Base-by-base conservation (phyloP, 2,888 invertebrate genomes). In the Eupithecia subumbrata region DNA sequence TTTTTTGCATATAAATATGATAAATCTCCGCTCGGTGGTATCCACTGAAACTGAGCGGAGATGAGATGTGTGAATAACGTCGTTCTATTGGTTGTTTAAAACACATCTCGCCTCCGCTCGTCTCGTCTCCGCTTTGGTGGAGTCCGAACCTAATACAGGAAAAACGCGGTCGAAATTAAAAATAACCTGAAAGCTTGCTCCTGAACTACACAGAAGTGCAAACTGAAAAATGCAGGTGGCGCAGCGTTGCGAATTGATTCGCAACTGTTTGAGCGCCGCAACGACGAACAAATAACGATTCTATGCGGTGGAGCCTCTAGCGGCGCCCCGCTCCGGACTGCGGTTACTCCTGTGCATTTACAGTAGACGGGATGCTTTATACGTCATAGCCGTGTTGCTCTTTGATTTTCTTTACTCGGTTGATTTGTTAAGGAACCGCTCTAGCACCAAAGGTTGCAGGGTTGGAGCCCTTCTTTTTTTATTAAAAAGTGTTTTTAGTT, bases 181-280 rank as follows among this genome's bases (percentile, higher is more conserved):
- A 37, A 5, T 37, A 37, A 5, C 7, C 5, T 37, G 37, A 7
- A 22, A 22, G 56, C 60, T 56, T 2, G 22, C 60, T 75, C 74
- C 22, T 11, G 43, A 22, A 37, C 74, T 72, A 72, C 22, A 63
- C 25, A 22, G 30, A 63, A 70, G 70, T 73, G 63, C 67, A 69
- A 77, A 68, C 76, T 79, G 76, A 77, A 79, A 79, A 77, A 79
- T 79, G 52, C 74, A 77, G 74, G 77, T 68, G 73, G 48, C 71
- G 73, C 34, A 30, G 60, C 56, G 72, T 34, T 70, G 73, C 66
- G 74, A 79, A 79, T 81, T 76, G 81, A 79, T 76, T 79, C 75
- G 70, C 37, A 76, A 72, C 75, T 40, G 72, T 75, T 77, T 52
- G 69, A 69, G 48, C 67, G 75, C n/a, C 52, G 63, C 69, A 37